Percentiles rank a stretch among this genome's conserved stretches.
Conservation (phyloP, 2,888 invertebrate genomes). For the Campoletis raptor region DNA sequence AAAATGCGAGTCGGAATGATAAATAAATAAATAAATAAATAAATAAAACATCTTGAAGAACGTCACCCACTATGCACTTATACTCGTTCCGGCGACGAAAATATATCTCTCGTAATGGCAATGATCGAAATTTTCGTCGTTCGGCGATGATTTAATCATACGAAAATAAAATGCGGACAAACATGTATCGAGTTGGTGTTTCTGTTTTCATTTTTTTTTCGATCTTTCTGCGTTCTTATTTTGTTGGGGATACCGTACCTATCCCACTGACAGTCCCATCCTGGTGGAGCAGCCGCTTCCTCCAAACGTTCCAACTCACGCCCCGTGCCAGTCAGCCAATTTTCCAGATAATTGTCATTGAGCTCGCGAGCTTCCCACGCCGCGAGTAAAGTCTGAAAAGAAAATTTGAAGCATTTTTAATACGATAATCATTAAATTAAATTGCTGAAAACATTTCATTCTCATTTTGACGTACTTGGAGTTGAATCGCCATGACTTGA, state of each 20-base stretch:
- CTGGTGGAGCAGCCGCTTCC: conserved; percentile 88
- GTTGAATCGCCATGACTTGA: conserved; percentile 87
- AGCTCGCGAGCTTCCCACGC: conserved; percentile 88
- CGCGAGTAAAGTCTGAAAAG: conserved; percentile 87
- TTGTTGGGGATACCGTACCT: conserved; percentile 87
- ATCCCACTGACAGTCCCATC: conserved; percentile 91
- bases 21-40: not conserved
- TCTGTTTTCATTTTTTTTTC: conserved; percentile 36
- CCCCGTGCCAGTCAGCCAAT: conserved; percentile 88
- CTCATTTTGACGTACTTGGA: conserved; percentile 85
- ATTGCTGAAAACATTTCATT: not conserved
- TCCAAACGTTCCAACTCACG: conserved; percentile 88
- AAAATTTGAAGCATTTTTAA: conserved; percentile 69
- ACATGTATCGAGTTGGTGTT: conserved; percentile 54
- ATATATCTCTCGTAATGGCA: not conserved
- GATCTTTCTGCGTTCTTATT: conserved; percentile 50
- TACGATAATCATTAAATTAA: not conserved
- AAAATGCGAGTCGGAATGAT: not conserved
- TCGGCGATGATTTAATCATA: not conserved
- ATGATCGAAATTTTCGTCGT: not conserved
- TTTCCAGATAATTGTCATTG: conserved; percentile 87
- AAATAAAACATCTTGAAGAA: conserved; percentile 13
- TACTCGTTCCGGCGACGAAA: conserved; percentile 2
- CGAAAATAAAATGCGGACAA: conserved; percentile 26
- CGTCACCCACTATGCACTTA: conserved; percentile 34